Evolutionary conservation across 2,888 invertebrate species (phyloP), one percentile per base, ranked within the genome.

Genomic region (Apodemia duryi): DNA sequence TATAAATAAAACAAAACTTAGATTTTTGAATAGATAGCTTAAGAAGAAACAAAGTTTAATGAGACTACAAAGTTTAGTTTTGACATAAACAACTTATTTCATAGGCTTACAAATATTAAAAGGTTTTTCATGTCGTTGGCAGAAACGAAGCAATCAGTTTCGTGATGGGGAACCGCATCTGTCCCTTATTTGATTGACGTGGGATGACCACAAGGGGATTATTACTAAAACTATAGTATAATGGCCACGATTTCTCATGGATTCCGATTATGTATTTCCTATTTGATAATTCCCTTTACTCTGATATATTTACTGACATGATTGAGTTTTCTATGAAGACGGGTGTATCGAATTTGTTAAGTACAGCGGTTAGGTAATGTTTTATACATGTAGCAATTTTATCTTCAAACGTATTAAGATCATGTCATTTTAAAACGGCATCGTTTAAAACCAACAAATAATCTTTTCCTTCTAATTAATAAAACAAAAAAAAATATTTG

Each of bases 191-290:
- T 64, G 64, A 64, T 61, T 61, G 64, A 64, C 64, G 29, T 46
- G 64, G 64, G 64, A 49, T 64, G 64, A 51, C 64, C 64, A 64
- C 64, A 64, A 38, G 64, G 61, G 64, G 35, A 64, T 64, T 64
- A 64, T 64, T 64, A 61, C 64, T 51, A 38, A 64, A 64, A 64
- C 61, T 64, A 64, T 49, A 64, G 61, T 51, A 51, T 49, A 64
- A 64, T 46, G 49, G 61, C 64, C 49, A 35, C 49, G 21, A 49
- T 38, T 49, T 64, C 61, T 64, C 61, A 46, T 49, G 64, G 49
- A 61, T 64, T 61, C 61, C 60, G 60, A 28, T 54, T 54, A 54
- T 54, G 9, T 43, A 54, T 64, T 64, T 64, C 64, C 35, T 49
- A 64, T 49, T 61, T 61, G 46, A 61, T 35, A 46, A 46, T 46